phyloP scores from a whole-genome alignment of 2,888 invertebrate genomes.

The Parnassius mnemosyne region DNA sequence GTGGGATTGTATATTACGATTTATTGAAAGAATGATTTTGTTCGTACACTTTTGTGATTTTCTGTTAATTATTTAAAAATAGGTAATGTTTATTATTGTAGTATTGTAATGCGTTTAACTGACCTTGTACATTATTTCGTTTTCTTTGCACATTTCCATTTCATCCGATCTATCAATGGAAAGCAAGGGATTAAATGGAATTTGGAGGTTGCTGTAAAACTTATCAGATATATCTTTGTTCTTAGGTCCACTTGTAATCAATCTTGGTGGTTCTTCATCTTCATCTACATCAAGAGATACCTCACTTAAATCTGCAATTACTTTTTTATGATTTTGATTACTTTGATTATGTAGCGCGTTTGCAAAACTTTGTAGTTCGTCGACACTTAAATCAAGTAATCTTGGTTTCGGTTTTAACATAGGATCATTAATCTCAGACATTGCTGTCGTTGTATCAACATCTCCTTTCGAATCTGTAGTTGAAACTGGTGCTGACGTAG shows the following conservation, averaged over 20 bases:
- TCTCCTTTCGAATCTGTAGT: slow-evolving; percentile 39
- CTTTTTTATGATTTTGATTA: slow-evolving; percentile 49
- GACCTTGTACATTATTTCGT: slow-evolving; percentile 75
- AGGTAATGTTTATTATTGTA: not conserved
- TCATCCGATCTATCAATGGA: slow-evolving; percentile 58
- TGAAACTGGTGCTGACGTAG: slow-evolving; percentile 35
- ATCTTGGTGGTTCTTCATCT: slow-evolving; percentile 64
- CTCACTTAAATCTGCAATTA: slow-evolving; percentile 85
- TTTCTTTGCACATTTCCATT: slow-evolving; percentile 67
- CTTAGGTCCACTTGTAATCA: slow-evolving; percentile 41
- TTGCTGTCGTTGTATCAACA: slow-evolving; percentile 36
- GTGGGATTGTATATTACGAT: too few species aligned
- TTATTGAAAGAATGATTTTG: too few species aligned
- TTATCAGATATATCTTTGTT: slow-evolving; percentile 58
- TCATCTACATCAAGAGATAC: slow-evolving; percentile 86
- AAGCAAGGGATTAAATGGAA: slow-evolving; percentile 60
- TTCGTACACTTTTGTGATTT: not conserved
- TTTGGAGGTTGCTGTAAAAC: slow-evolving; percentile 65
- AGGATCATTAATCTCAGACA: slow-evolving; percentile 39
- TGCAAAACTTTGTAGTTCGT: slow-evolving; percentile 69
- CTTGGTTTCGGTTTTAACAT: slow-evolving; percentile 54
- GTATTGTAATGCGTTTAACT: slow-evolving; percentile 25
- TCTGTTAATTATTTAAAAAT: not conserved
- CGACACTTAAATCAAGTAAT: slow-evolving; percentile 64
- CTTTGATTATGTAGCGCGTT: slow-evolving; percentile 66